Evolutionary conservation across 2,888 invertebrate genomes (phyloP).

Genomic region (Eilema griseolum): DNA sequence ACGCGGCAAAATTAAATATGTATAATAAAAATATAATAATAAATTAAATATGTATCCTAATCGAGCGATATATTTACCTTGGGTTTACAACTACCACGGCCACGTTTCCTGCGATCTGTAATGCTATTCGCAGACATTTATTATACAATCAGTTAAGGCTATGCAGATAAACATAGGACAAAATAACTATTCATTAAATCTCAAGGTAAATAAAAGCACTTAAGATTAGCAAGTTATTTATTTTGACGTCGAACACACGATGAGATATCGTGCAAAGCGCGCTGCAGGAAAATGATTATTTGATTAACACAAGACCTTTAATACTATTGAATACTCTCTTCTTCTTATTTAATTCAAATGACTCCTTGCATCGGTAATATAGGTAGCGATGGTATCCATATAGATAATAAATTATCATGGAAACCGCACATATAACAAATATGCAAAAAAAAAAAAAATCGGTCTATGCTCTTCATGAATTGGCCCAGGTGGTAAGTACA

Average conservation of each 20-base stretch:
- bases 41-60: not conserved
- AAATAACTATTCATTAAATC: not conserved
- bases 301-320: not conserved
- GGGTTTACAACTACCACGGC: not conserved
- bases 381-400: no score
- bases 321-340: no score
- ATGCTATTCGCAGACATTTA: not conserved
- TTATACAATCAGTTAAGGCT: not conserved
- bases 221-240: conserved; percentile 5
- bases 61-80: not conserved
- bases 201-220: not conserved
- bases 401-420: no score
- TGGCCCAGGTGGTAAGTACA: no score
- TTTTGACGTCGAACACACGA: conserved; percentile 3
- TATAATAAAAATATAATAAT: no score
- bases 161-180: not conserved
- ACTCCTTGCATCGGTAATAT: no score
- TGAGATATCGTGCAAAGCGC: not conserved
- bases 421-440: no score
- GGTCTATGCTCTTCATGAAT: no score
- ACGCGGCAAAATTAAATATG: no score
- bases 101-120: not conserved
- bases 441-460: no score
- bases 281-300: not conserved
- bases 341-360: no score